Evolutionary conservation across 2,888 invertebrate genomes (phyloP).

Genomic region (Panzeria rudis): DNA sequence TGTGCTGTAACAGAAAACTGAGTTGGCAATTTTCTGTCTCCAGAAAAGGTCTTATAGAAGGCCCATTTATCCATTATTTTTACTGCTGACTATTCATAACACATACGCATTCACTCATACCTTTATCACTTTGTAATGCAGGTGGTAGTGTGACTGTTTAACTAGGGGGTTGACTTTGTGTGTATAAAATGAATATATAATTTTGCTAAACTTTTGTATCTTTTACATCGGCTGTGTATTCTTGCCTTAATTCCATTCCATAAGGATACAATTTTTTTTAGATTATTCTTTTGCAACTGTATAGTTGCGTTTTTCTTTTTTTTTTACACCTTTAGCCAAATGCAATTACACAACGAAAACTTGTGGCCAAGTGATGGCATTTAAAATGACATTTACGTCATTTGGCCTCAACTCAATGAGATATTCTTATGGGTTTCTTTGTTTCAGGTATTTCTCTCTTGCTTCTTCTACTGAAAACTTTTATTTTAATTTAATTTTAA

Average conservation of each 20-base stretch:
- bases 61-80: no score
- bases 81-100: no score
- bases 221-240: background rate
- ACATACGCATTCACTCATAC: background rate
- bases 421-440: constrained; percentile 20
- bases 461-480: constrained; percentile 7
- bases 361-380: constrained; percentile 46
- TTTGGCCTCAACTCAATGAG: constrained; percentile 31
- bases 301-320: background rate
- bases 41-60: no score
- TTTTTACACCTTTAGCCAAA: constrained; percentile 16
- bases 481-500: constrained; percentile 60
- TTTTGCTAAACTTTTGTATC: constrained; percentile 16
- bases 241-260: constrained; percentile 16
- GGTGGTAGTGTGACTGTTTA: constrained; percentile 10
- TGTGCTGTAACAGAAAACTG: no score
- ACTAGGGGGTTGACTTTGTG: background rate
- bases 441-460: background rate
- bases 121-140: background rate
- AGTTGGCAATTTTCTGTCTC: no score
- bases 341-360: constrained; percentile 25
- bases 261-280: constrained; percentile 36
- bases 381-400: constrained; percentile 65
- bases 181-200: constrained; percentile 39
- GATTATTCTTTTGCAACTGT: background rate